Percentiles rank a stretch among this genome's conserved stretches.
These are phyloP conservation scores for Siniperca undulata DNA, from an alignment of 2,797 vertebrate genomes.

Conservation along the genomic window DNA sequence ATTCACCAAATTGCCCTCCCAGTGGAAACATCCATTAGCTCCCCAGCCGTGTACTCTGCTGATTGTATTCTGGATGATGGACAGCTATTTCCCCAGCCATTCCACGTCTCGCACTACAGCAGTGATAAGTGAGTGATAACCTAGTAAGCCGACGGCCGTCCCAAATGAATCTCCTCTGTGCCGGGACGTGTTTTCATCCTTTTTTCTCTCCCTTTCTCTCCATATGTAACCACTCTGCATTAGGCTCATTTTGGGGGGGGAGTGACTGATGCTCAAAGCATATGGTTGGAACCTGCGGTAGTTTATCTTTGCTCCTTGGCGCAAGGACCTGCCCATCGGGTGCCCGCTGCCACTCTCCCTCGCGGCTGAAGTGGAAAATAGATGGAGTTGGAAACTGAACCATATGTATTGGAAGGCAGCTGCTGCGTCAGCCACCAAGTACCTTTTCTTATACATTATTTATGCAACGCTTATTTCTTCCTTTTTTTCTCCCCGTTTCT, in stretches of 20 bases:
- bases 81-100: conserved; percentile 67
- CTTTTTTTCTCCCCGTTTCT: conserved; percentile 31
- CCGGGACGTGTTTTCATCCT: conserved; percentile 35
- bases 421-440: conserved; percentile 68
- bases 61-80: conserved; percentile 75
- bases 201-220: conserved; percentile 3
- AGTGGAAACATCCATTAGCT: conserved; percentile 78
- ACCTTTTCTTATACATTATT: conserved; percentile 70
- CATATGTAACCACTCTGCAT: conserved; percentile 46
- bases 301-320: conserved; percentile 61
- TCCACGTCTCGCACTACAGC: conserved; percentile 46
- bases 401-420: conserved; percentile 58
- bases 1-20: conserved; percentile 76
- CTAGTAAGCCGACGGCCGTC: conserved; percentile 55
- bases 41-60: conserved; percentile 56
- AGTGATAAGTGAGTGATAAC: conserved; percentile 75
- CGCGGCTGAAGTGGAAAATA: conserved; percentile 56
- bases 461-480: conserved; percentile 57
- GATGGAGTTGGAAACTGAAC: conserved; percentile 69
- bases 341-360: conserved; percentile 48
- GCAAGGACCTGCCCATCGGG: conserved; percentile 34
- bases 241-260: conserved; percentile 50
- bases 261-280: conserved; percentile 58
- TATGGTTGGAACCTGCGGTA: conserved; percentile 54
- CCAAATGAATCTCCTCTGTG: conserved; percentile 57